Evolutionary conservation across 2,113 vertebrate genomes (phyloP), one percentile per base, ranked within the genome.

Genomic region (Mystacornis crossleyi): DNA sequence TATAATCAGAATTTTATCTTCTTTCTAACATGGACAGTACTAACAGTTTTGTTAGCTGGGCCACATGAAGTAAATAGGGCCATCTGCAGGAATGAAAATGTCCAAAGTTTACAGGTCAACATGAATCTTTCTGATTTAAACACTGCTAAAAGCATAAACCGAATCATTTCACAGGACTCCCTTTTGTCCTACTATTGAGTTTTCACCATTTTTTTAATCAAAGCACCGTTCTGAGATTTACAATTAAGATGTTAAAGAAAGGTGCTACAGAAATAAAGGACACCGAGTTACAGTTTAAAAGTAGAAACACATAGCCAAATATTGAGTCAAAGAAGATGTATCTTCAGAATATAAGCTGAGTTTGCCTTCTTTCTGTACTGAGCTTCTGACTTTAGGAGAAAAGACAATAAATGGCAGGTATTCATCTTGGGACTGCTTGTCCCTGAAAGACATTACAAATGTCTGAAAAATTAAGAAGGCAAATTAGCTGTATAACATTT

Each of bases 401-500:
- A 48, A 26, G 36, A 88, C 20, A 80, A 70, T n/a, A 31, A 91
- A 91, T 8, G 2, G 8, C 40, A n/a, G 4, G 4, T 18, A 55
- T 43, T 64, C 3, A 42, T 19, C 36, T 89, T 64, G 78, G 38
- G 89, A 77, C 24, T 61, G 48, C 23, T 10, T 89, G 34, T 58
- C 55, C 12, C 8, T 43, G 50, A 50, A 72, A 29, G 23, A 57
- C 15, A 18, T 18, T 36, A 48, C 21, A 58, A 73, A 78, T 2
- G 14, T 25, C 92, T 81, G 65, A 88, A 77, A 78, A 96, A 97
- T 58, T 84, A 91, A 71, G 45, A 86, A 53, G 79, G 47, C 38
- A 86, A 54, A 78, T 75, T 69, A 96, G 95, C 70, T 92, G 91
- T 97, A 92, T 97, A 98, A 98, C 96, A 95, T 97, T 97, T 98